phyloP scores from a whole-genome alignment of 30 jellyfish, hydroid and myxozoan genomes.

The Calvadosia cruxmelitensis region DNA sequence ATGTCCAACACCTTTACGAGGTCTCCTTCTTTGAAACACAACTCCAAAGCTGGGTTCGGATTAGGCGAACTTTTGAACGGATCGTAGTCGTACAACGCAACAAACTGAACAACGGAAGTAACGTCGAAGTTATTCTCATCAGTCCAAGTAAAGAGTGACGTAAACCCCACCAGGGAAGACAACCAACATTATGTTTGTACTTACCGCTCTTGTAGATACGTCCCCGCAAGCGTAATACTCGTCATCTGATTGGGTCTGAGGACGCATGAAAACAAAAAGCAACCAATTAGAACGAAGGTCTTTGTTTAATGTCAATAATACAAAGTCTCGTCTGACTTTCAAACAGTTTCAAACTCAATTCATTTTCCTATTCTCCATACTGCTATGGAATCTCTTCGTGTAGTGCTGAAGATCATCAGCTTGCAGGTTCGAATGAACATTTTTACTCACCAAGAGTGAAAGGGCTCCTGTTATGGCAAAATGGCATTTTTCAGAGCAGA shows the following conservation, averaged over 20 bases:
- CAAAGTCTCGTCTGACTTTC: too few relatives aligned
- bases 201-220: too few relatives aligned
- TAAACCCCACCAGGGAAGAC: too few relatives aligned
- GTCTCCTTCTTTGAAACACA: slow-evolving; percentile 83
- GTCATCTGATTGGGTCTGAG: too few relatives aligned
- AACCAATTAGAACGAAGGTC: too few relatives aligned
- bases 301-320: too few relatives aligned
- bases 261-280: too few relatives aligned
- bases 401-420: background rate
- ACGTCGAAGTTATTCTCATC: too few relatives aligned
- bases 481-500: slow-evolving; percentile 89
- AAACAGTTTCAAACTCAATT: background rate
- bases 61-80: slow-evolving; percentile 98
- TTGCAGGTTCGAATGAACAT: background rate
- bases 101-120: slow-evolving; percentile 36
- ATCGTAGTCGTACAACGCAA: slow-evolving; percentile 86
- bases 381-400: background rate
- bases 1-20: slow-evolving; percentile 56
- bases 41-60: slow-evolving; percentile 89
- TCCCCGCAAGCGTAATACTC: too few relatives aligned
- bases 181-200: too few relatives aligned
- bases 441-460: slow-evolving; percentile 54
- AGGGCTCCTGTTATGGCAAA: slow-evolving; percentile 80
- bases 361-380: background rate
- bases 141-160: too few relatives aligned